Conservation (phyloP, 2,888 invertebrate species). For the Caenorhabditis sp. region DNA sequence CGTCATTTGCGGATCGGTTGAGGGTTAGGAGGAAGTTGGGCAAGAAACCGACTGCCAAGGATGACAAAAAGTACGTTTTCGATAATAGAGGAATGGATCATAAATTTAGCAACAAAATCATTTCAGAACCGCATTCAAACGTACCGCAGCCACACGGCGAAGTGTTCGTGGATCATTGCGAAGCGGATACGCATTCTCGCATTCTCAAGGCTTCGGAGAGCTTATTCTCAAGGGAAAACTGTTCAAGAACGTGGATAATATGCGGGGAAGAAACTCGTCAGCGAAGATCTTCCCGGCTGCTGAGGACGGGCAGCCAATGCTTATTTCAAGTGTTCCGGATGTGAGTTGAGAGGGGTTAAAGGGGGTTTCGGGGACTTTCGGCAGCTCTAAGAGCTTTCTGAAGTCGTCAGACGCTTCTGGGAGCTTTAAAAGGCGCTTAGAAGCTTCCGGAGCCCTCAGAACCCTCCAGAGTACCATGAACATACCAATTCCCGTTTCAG, state of each 20-base stretch:
- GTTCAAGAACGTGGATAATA: slow-evolving; percentile 77
- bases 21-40: slow-evolving; percentile 88
- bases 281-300: slow-evolving; percentile 48
- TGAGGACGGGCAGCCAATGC: slow-evolving; percentile 45
- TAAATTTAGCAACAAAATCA: too few species aligned
- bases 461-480: too few species aligned
- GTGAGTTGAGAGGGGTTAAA: slow-evolving; percentile 17
- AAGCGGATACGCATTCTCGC: slow-evolving; percentile 98
- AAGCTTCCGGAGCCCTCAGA: too few species aligned
- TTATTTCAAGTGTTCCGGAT: slow-evolving; percentile 50
- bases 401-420: too few species aligned
- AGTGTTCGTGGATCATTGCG: slow-evolving; percentile 92
- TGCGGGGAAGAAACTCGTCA: slow-evolving; percentile 31
- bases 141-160: slow-evolving; percentile 87
- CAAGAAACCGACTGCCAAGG: slow-evolving; percentile 74
- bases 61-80: slow-evolving; percentile 63
- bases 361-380: too few species aligned
- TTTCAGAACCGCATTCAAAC: slow-evolving; percentile 70
- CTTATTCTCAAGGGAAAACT: slow-evolving; percentile 89
- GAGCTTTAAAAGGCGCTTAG: too few species aligned
- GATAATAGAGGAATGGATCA: background rate
- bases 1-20: slow-evolving; percentile 94
- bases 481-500: too few species aligned
- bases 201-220: slow-evolving; percentile 96
- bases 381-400: too few species aligned